A percentile compares a stretch with the other conserved stretches of the same genome.
Evolutionary conservation across 2,888 invertebrate genomes (phyloP).

Genomic region (Linyphia triangularis): DNA sequence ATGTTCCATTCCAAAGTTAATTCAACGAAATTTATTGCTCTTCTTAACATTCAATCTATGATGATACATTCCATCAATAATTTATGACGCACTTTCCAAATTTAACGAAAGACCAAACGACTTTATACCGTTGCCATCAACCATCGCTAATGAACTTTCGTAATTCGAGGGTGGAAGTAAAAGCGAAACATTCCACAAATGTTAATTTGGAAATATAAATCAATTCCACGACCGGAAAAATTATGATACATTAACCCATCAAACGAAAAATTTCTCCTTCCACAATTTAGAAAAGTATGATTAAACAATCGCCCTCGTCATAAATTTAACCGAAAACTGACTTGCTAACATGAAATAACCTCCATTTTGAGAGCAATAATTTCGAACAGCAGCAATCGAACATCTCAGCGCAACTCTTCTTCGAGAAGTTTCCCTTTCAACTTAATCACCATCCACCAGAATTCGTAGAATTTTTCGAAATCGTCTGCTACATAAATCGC

Average conservation of each 20-base stretch:
- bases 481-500: conserved; percentile 47
- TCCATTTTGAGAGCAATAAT: too few species aligned
- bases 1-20: too few species aligned
- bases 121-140: neutral
- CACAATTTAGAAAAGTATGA: conserved; percentile 3
- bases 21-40: too few species aligned
- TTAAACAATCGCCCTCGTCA: conserved; percentile 7
- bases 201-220: conserved; percentile 37
- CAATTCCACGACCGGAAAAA: conserved; percentile 33
- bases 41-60: too few species aligned
- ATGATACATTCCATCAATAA: too few species aligned
- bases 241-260: conserved; percentile 37
- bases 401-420: conserved; percentile 7
- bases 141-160: conserved; percentile 21
- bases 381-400: too few species aligned
- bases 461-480: conserved; percentile 29
- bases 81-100: too few species aligned
- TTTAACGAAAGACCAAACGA: too few species aligned
- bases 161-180: neutral
- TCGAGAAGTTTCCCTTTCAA: neutral
- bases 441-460: conserved; percentile 46
- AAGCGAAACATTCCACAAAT: neutral
- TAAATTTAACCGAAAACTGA: too few species aligned
- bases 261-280: conserved; percentile 22
- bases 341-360: too few species aligned